Evolutionary conservation across 2,888 invertebrate species (phyloP), one percentile per base, ranked within the genome.

Genomic region (Ectropis crepuscularia): DNA sequence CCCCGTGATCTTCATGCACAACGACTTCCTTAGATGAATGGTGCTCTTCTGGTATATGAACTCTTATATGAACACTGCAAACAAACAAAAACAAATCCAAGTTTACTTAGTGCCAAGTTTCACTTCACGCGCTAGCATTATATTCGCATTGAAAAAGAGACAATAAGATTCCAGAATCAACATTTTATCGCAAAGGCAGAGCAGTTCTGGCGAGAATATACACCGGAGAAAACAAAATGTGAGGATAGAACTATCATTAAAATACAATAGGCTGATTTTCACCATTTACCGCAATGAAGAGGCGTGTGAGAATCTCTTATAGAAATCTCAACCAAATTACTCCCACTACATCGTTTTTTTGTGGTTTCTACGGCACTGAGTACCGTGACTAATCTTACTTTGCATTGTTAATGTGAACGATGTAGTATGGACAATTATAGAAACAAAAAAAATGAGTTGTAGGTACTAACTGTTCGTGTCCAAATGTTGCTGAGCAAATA

Each of bases 1-100:
- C 63, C 0, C 72, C 74, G 45, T 70, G 63, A 6, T 85, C 83
- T 11, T 86, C 85, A 68, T 89, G 85, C 54, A 90, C 80, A 57
- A 93, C 80, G 51, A 91, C 87, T 77, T 93, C 92, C 74, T 93
- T 92, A 0, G 89, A 79, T 7, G 88, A 86, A 70, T 92, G 90
- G 71, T 92, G 90, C 60, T 86, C 77, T 73, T 94, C 93, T 70
- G 94, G 94, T 77, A 94, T 85, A 74, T 94, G 94, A 37, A 94
- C 90, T 68, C 93, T 89, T 74, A 94, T 94, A 75, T 94, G 94
- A 57, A 94, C 94, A 78, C 94, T 94, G 87, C 16, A 28, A 28
- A 28, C 16, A 28, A 28, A 28, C 16, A 28, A 28, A 28, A 28
- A 28, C 16, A 28, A 28, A 28, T 28, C 16, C 16, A 28, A 28